Percentiles rank a stretch among this genome's conserved stretches.
Conservation (phyloP, 1,140 invertebrate genomes). For the Pseudomyrmex sp. region DNA sequence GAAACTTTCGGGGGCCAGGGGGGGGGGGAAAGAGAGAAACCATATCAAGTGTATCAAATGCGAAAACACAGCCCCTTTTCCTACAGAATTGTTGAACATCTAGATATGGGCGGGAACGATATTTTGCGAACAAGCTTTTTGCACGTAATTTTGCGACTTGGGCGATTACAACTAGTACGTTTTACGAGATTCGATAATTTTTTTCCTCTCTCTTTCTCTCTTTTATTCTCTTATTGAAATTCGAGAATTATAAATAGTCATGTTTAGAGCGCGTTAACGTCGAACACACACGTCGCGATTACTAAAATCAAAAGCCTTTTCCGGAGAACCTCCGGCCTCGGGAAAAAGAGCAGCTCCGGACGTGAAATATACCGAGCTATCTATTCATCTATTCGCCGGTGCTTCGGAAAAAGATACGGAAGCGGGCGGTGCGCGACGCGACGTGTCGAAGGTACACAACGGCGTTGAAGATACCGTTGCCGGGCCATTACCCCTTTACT, state of each 20-base stretch:
- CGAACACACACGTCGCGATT: background rate
- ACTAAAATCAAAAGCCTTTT: background rate
- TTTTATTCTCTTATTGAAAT: too few species aligned
- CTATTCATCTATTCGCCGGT: constrained; percentile 48
- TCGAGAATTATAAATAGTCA: too few species aligned
- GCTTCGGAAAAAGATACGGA: constrained; percentile 67
- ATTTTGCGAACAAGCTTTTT: background rate
- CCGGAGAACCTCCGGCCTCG: too few species aligned
- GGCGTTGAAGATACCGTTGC: constrained; percentile 72
- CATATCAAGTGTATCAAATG: constrained; percentile 47
- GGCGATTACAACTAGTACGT: too few species aligned
- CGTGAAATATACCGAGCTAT: constrained; percentile 53
- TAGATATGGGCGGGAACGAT: background rate
- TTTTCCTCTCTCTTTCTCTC: too few species aligned
- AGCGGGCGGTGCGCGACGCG: constrained; percentile 48
- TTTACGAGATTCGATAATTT: too few species aligned
- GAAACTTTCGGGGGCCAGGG: constrained; percentile 59
- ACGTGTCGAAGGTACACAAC: constrained; percentile 69
- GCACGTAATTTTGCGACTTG: too few species aligned
- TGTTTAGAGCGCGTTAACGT: background rate
- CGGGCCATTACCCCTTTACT: constrained; percentile 80
- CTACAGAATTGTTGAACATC: constrained; percentile 13
- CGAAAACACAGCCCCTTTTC: constrained; percentile 5
- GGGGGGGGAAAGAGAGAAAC: background rate
- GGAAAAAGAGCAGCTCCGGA: background rate